Conservation (phyloP, 1,140 invertebrate genomes). For the Leptopilina boulardi region DNA sequence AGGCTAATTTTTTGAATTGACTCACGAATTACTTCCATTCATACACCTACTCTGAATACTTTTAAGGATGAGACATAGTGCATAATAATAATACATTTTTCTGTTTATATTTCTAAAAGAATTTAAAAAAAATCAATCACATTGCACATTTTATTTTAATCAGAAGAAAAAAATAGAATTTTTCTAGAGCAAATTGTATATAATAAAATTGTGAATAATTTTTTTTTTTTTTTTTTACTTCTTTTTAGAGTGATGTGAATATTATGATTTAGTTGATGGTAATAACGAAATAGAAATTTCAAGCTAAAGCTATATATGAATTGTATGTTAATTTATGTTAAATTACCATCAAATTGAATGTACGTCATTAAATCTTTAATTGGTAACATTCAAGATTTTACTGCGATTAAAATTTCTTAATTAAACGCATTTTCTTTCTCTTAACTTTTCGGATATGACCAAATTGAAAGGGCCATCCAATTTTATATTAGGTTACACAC, state of each 20-base stretch:
- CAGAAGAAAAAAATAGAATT: no score
- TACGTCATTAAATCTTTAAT: slow-evolving; percentile 29
- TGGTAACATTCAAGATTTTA: slow-evolving; percentile 52
- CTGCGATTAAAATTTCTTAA: slow-evolving; percentile 36
- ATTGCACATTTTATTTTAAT: background rate
- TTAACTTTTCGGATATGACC: background rate
- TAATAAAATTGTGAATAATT: no score
- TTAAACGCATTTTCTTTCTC: background rate
- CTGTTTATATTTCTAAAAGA: background rate
- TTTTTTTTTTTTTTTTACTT: no score
- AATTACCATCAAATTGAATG: slow-evolving; percentile 30
- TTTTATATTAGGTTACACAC: background rate
- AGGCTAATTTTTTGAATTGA: slow-evolving; percentile 24
- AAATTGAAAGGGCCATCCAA: slow-evolving; percentile 1
- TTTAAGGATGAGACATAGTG: slow-evolving; percentile 1
- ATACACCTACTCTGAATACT: slow-evolving; percentile 27
- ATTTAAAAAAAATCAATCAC: background rate
- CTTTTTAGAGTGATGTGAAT: no score
- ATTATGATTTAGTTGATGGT: no score
- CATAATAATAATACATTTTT: background rate
- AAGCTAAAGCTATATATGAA: slow-evolving; percentile 10
- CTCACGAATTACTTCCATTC: slow-evolving; percentile 30
- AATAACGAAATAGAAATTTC: background rate
- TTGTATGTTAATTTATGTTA: slow-evolving; percentile 55
- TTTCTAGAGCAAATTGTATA: no score